Percentiles rank a stretch among this genome's conserved stretches.
phyloP scores from a whole-genome alignment of 1,140 invertebrate genomes.

The Apis cerana region DNA sequence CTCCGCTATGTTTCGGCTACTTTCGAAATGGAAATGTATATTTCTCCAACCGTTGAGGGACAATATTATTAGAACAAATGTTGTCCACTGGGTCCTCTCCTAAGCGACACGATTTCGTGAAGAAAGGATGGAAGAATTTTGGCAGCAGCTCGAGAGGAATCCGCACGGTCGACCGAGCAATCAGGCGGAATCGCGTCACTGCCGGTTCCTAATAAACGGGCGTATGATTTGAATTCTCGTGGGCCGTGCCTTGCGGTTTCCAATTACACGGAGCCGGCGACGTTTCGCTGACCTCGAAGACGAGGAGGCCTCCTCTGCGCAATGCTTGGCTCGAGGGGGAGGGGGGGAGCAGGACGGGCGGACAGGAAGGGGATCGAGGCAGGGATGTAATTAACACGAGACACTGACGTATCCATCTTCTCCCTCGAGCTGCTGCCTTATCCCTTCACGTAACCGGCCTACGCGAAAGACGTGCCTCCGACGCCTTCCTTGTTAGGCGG shows the following conservation, averaged over 20 bases:
- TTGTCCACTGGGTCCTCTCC: too few species aligned
- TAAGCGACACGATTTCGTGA: too few species aligned
- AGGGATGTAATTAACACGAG: constrained; percentile 76
- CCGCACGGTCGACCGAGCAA: neutral
- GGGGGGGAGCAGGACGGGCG: neutral
- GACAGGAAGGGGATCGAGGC: constrained; percentile 35
- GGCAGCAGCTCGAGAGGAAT: neutral
- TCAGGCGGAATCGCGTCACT: constrained; percentile 20
- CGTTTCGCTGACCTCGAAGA: constrained; percentile 71
- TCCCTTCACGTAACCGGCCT: constrained; percentile 66
- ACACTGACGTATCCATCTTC: constrained; percentile 76
- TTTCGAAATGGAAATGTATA: too few species aligned
- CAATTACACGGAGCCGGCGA: constrained; percentile 68
- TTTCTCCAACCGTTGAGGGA: too few species aligned
- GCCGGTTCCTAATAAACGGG: constrained; percentile 35
- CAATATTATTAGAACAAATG: too few species aligned
- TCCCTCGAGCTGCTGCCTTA: constrained; percentile 47
- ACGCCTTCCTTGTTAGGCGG: neutral
- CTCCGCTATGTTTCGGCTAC: too few species aligned
- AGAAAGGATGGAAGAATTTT: too few species aligned
- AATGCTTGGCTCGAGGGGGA: constrained; percentile 23
- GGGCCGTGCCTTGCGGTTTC: constrained; percentile 68
- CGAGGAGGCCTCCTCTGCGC: constrained; percentile 26
- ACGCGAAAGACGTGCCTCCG: constrained; percentile 65
- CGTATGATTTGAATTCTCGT: constrained; percentile 50